These are phyloP conservation scores for Anseranas semipalmata DNA, from an alignment of 2,113 vertebrate genomes.

Conservation along the genomic window DNA sequence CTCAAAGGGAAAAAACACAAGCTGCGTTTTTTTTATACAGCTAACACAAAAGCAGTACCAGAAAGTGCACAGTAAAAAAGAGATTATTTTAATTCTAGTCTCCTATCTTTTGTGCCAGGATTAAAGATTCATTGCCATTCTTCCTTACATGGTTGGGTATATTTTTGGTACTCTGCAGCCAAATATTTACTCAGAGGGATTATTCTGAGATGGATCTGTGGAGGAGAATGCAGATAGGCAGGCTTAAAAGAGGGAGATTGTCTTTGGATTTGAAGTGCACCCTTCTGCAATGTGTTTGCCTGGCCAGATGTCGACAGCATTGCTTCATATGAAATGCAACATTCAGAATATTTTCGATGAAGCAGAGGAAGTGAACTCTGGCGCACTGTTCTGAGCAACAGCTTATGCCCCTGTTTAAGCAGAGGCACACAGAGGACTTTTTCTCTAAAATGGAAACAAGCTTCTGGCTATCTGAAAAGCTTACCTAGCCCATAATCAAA, in stretches of 20 bases:
- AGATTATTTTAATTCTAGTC: neutral
- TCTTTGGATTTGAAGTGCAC: neutral
- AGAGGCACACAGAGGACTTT: neutral
- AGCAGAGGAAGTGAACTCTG: neutral
- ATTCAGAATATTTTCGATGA: neutral
- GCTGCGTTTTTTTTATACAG: neutral
- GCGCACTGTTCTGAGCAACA: neutral
- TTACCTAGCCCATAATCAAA: neutral
- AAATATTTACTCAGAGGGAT: neutral
- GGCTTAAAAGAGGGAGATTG: neutral
- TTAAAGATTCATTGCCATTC: neutral
- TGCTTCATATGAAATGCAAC: neutral
- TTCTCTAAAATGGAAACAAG: neutral
- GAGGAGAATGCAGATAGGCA: neutral
- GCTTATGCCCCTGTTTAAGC: neutral
- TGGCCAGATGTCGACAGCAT: slow-evolving; percentile 63
- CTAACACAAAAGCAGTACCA: neutral
- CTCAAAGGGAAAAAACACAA: neutral
- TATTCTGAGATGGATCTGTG: neutral
- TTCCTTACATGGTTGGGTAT: neutral
- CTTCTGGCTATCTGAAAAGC: neutral
- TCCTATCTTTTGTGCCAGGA: neutral
- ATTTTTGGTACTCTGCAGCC: neutral
- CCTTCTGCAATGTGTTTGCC: slow-evolving; percentile 45
- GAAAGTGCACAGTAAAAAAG: neutral